Evolutionary conservation across 2,797 vertebrate species (phyloP), one percentile per base, ranked within the genome.

Genomic region (Poecilia wingei): DNA sequence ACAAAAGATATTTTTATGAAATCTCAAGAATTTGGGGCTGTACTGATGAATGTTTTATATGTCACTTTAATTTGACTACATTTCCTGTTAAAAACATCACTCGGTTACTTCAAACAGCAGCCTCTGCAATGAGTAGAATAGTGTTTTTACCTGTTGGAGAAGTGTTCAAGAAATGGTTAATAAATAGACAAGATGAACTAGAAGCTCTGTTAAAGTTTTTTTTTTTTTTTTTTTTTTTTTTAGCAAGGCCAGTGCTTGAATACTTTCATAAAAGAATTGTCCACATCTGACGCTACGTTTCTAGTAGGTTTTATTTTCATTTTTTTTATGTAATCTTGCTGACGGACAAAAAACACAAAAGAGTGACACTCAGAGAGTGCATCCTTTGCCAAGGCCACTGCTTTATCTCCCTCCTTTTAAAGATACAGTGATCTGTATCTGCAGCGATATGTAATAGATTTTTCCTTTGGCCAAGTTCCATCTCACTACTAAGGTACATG

Each of bases 391-490:
- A 79, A 79, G 77, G 77, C 71, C 36, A 51, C 45, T 73, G 45
- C 31, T 51, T 64, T 73, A 73, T 64, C 77, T 74, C 57, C 64
- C 77, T 73, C 71, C 71, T 68, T 74, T 79, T 74, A 39, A 79
- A 69, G 49, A 79, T 43, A 70, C 49, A 69, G 59, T 68, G 18
- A 79, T 74, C 59, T 61, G 61, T 57, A 57, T 79, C 61, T 55
- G 20, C 72, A 46, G 72, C 39, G 4, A 39, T 53, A 36, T 43
- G 14, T 16, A 69, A 74, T 69, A 51, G 59, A 78, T 61, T 73
- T 78, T 79, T 72, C 70, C 36, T 73, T 79, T 78, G 78, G 78
- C 61, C n/a, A 46, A 28, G 59, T 74, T 79, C 78, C 72, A 74
- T 74, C 47, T 79, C n/a, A 45, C 28, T 47, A 79, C 39, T 47